phyloP scores from a whole-genome alignment of 1,140 invertebrate genomes.

The Cydia amplana region DNA sequence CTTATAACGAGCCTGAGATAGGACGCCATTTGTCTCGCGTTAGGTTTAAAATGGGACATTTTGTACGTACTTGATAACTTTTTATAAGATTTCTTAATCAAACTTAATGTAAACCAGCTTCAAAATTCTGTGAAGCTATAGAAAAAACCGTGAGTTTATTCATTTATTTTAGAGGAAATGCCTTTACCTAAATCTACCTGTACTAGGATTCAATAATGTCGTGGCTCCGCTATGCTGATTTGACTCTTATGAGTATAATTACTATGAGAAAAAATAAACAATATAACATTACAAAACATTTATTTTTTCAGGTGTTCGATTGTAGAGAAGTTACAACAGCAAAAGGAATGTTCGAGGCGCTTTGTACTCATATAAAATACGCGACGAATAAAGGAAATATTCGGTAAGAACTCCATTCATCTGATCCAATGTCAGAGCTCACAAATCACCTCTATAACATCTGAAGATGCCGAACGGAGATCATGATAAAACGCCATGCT shows the following conservation, averaged over 20 bases:
- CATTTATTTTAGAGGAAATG: no score
- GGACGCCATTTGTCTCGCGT: slow-evolving; percentile 41
- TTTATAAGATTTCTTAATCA: no score
- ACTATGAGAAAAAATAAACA: neutral
- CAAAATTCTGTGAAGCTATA: no score
- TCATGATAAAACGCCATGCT: slow-evolving; percentile 20
- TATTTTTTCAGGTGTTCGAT: slow-evolving; percentile 91
- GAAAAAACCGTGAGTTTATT: no score
- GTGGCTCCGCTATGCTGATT: no score
- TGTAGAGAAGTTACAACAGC: slow-evolving; percentile 95
- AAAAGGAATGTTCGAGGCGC: slow-evolving; percentile 96
- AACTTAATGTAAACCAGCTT: no score
- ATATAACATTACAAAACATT: neutral
- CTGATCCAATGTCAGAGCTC: slow-evolving; percentile 18
- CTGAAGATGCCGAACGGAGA: slow-evolving; percentile 22
- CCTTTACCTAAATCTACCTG: no score
- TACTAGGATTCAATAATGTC: no score
- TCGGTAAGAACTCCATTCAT: slow-evolving; percentile 82
- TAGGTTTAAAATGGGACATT: neutral
- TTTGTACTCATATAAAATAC: slow-evolving; percentile 98
- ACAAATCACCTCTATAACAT: slow-evolving; percentile 23
- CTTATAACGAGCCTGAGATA: slow-evolving; percentile 49
- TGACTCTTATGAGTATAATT: neutral
- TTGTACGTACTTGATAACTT: neutral
- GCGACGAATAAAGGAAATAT: slow-evolving; percentile 98